Percentiles rank a stretch among this genome's conserved stretches.
These are phyloP conservation scores for Parazoanthus swiftii DNA, from an alignment of 92 coral and sea anemone species.

Conservation along the genomic window DNA sequence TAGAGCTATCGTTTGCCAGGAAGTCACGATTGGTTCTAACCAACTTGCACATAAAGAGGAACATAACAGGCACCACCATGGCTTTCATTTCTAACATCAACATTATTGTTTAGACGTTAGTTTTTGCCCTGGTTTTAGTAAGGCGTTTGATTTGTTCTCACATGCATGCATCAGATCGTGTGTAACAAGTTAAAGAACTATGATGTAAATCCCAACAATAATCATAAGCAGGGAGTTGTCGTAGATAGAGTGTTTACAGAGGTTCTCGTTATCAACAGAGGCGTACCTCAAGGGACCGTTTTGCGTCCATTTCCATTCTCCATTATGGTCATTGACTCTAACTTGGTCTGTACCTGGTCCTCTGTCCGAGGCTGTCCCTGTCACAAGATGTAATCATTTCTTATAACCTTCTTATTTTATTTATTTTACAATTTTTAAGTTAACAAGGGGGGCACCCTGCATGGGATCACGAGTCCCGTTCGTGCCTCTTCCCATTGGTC, in stretches of 20 bases:
- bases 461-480: too few relatives aligned
- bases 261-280: constrained; percentile 24
- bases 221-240: neutral
- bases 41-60: constrained; percentile 24
- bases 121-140: constrained; percentile 1
- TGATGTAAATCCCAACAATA: neutral
- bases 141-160: constrained; percentile 30
- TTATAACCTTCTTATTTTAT: too few relatives aligned
- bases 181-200: too few relatives aligned
- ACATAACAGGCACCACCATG: neutral
- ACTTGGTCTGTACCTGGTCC: too few relatives aligned
- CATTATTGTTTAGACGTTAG: constrained; percentile 1
- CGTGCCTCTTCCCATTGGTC: too few relatives aligned
- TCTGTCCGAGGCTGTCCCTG: too few relatives aligned
- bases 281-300: too few relatives aligned
- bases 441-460: too few relatives aligned
- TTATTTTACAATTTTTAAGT: too few relatives aligned
- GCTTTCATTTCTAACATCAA: neutral
- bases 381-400: too few relatives aligned
- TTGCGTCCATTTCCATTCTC: neutral
- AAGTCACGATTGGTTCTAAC: constrained; percentile 24
- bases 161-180: too few relatives aligned
- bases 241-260: constrained; percentile 39
- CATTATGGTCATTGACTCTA: neutral
- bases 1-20: constrained; percentile 10